phyloP scores from a whole-genome alignment of 2,888 invertebrate genomes.

The Erebia ligea region DNA sequence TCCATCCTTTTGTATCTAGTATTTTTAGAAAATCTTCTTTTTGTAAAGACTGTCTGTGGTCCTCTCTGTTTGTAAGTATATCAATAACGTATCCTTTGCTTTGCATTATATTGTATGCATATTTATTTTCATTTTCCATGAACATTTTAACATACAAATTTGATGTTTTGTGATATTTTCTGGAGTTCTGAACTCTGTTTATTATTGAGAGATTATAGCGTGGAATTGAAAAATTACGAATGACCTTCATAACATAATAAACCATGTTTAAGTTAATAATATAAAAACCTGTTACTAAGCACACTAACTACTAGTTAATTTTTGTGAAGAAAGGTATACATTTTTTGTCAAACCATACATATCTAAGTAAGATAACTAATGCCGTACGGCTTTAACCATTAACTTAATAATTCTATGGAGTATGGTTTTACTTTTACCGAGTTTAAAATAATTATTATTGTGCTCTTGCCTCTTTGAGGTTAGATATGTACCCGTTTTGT shows the following conservation, averaged over 20 bases:
- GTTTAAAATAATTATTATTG: no score
- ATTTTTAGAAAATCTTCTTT: slow-evolving; percentile 54
- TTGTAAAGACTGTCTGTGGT: slow-evolving; percentile 33
- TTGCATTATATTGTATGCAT: slow-evolving; percentile 69
- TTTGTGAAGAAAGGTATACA: no score
- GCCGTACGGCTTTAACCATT: no score
- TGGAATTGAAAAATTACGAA: slow-evolving; percentile 12
- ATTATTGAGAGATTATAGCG: not conserved
- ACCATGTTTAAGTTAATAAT: not conserved
- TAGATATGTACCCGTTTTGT: no score
- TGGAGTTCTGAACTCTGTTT: slow-evolving; percentile 1
- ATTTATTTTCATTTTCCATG: slow-evolving; percentile 69
- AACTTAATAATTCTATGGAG: no score
- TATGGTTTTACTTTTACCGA: no score
- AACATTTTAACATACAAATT: slow-evolving; percentile 58
- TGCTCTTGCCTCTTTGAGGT: no score
- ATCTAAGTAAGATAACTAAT: no score
- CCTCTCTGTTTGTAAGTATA: slow-evolving; percentile 43
- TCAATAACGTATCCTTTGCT: slow-evolving; percentile 61
- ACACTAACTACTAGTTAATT: no score
- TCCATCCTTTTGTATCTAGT: slow-evolving; percentile 57
- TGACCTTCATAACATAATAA: not conserved
- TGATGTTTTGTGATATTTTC: slow-evolving; percentile 45
- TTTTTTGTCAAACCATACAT: no score
- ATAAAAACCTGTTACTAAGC: no score